These are phyloP conservation scores for Carassius gibelio DNA, from an alignment of 2,113 vertebrate species.

Conservation along the genomic window DNA sequence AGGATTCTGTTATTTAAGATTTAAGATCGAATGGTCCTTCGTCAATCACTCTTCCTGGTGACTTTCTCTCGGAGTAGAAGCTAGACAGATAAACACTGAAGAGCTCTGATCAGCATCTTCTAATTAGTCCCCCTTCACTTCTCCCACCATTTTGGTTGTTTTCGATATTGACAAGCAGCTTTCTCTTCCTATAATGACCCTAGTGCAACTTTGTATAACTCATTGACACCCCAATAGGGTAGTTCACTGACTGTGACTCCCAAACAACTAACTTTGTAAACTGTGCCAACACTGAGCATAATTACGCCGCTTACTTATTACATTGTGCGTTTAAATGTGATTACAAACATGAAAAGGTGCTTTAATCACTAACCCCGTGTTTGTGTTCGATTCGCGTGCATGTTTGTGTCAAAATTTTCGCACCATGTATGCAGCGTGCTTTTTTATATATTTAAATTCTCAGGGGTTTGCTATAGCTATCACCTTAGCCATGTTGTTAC, in stretches of 20 bases:
- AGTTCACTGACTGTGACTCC: slow-evolving; percentile 6
- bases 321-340: slow-evolving; percentile 41
- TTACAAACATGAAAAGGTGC: slow-evolving; percentile 58
- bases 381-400: slow-evolving; percentile 56
- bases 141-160: slow-evolving; percentile 97
- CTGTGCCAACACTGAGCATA: slow-evolving; percentile 24
- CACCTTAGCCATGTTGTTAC: slow-evolving; percentile 57
- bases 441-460: slow-evolving; percentile 50
- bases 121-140: slow-evolving; percentile 81
- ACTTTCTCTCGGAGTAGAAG: neutral
- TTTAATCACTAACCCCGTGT: slow-evolving; percentile 61
- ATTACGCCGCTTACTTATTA: neutral
- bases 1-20: neutral
- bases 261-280: slow-evolving; percentile 16
- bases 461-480: slow-evolving; percentile 56
- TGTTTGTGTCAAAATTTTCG: slow-evolving; percentile 46
- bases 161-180: slow-evolving; percentile 87
- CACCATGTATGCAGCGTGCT: slow-evolving; percentile 47
- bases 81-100: slow-evolving; percentile 22
- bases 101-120: slow-evolving; percentile 54
- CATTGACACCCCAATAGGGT: neutral
- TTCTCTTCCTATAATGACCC: slow-evolving; percentile 53
- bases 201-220: slow-evolving; percentile 31
- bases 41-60: neutral
- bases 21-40: too few species aligned